Evolutionary conservation across 2,113 vertebrate genomes (phyloP).

Genomic region (Dromas ardeola): DNA sequence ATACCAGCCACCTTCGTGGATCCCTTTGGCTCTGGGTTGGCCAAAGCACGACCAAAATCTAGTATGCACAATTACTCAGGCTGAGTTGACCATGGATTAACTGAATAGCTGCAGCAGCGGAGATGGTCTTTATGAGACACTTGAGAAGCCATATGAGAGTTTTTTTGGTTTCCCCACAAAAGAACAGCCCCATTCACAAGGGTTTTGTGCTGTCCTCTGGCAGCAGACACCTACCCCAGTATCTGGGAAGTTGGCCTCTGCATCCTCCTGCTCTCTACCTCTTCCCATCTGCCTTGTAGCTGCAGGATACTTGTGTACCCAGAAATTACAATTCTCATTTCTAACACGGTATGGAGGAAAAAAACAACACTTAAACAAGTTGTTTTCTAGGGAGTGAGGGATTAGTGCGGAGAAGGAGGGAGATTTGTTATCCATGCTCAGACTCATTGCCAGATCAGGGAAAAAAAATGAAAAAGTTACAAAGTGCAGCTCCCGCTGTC

Average conservation of each 20-base stretch:
- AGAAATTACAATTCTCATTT: background rate
- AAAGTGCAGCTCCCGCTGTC: conserved; percentile 2
- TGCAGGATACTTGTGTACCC: background rate
- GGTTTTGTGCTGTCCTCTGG: background rate
- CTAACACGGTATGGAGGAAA: accelerated
- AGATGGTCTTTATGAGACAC: background rate
- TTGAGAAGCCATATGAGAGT: background rate
- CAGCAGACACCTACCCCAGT: background rate
- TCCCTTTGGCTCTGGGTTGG: background rate
- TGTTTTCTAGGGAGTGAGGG: background rate
- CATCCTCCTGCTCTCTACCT: background rate
- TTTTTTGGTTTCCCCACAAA: background rate
- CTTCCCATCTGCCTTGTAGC: background rate
- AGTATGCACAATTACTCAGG: accelerated
- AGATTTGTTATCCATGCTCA: background rate
- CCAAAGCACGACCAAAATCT: background rate
- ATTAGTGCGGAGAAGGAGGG: background rate
- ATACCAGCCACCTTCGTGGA: background rate
- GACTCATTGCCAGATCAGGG: background rate
- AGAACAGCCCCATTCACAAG: background rate
- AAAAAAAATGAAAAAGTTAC: background rate
- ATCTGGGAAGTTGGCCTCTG: background rate
- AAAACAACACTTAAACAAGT: background rate
- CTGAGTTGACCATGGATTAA: background rate
- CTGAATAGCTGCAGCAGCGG: background rate